Evolutionary conservation across 2,797 vertebrate species (phyloP), one percentile per base, ranked within the genome.

Genomic region (Propithecus perrieri): DNA sequence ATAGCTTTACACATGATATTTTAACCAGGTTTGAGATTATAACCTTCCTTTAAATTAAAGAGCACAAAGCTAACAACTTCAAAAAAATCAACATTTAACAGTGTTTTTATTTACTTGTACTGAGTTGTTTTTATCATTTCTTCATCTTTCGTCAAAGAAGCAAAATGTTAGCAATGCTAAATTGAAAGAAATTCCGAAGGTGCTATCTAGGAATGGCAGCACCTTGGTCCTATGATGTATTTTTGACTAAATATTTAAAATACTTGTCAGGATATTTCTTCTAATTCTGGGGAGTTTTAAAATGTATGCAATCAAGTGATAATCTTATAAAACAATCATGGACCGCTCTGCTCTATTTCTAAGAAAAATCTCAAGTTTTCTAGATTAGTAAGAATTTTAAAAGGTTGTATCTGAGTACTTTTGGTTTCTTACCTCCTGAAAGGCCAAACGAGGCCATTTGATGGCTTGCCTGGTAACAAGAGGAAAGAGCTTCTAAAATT

Each of bases 401-500:
- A 95, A 96, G 61, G 59, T 94, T 61, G 26, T 61, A 71, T 81
- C 8, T 87, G 13, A 78, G 48, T 71, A 35, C n/a, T 96, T 95
- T 88, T 75, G 53, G 74, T 79, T 94, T 94, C 74, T 85, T 86
- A 80, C 33, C n/a, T 93, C 43, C 26, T 61, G n/a, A 80, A 96
- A 94, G 53, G 72, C 41, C 41, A 94, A 94, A 85, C 14, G 22
- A 87, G 53, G n/a, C 33, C 53, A 55, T 88, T 80, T 80, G 43
- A 79, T 88, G 57, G 15, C 28, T 83, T 96, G 50, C 61, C 13
- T 69, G 59, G 48, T 75, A 33, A 71, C 59, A 93, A 65, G 41
- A 95, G 26, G 61, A 83, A 93, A 94, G 55, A 43, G 35, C 17
- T 81, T 92, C 85, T 95, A 95, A 96, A 94, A 96, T 93, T 89